Base-by-base conservation (phyloP, 2,888 invertebrate genomes). In the Plebejus anna region DNA sequence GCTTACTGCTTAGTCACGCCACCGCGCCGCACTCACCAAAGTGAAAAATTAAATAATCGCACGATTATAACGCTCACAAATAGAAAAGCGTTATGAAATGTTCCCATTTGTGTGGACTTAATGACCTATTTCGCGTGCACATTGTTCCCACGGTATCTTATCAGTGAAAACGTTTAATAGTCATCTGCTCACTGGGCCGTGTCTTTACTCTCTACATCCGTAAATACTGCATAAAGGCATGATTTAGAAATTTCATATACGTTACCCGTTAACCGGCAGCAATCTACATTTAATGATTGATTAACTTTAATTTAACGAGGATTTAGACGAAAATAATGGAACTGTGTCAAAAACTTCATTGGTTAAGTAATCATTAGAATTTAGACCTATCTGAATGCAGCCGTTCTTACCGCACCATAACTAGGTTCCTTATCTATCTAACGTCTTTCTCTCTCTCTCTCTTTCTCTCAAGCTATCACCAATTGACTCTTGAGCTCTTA, bases 131-230 rank as follows among this genome's bases (percentile, higher is more conserved):
- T 61, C 61, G 61, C 61, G 61, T 61, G 59, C 4, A 66, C 28
- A 66, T 66, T 66, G 66, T 82, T 82, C 80, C 82, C 89, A 89
- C 87, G 86, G 77, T 79, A 88, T 87, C 87, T 89, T 89, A 89
- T 89, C 89, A 82, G 81, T 76, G 79, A 79, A 79, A 81, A 79
- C 76, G 82, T 83, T 84, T 82, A 88, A 86, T 88, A 82, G 84
- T 79, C 82, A 86, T 87, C 86, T 85, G 84, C 77, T 84, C 87
- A 84, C 84, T 87, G 84, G 85, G 81, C 84, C 88, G 82, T 77
- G 82, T 81, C 81, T 82, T 83, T 82, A 85, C 88, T 81, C 81
- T 82, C 83, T 82, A 85, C 88, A 88, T 88, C 88, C 88, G 88
- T 16, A 66, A 66, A 32, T 1, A 59, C 2, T 59, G 59, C 9